Evolutionary conservation across 2,888 invertebrate genomes (phyloP).

Genomic region (Tridacna gigas): DNA sequence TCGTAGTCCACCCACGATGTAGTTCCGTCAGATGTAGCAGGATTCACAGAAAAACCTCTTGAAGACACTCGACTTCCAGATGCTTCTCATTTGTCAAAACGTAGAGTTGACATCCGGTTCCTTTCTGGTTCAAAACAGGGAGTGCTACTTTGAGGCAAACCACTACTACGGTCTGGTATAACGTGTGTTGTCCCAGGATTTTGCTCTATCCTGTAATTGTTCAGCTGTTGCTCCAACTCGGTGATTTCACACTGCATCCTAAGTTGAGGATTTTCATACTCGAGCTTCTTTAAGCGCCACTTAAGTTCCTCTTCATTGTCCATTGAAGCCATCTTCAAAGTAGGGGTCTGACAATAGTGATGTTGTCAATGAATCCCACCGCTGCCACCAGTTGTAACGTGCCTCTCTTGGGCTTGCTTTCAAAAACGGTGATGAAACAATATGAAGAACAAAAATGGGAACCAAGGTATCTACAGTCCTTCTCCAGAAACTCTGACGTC

Average conservation of each 20-base stretch:
- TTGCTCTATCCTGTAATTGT: background rate
- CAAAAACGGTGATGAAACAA: too few relatives aligned
- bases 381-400: slow-evolving; percentile 11
- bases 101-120: background rate
- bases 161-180: background rate
- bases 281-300: background rate
- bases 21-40: background rate
- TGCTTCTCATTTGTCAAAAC: background rate
- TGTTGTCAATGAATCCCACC: slow-evolving; percentile 10
- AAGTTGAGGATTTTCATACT: background rate
- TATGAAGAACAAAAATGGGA: too few relatives aligned
- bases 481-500: too few relatives aligned
- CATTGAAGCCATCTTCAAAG: slow-evolving; percentile 1
- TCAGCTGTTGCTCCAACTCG: background rate
- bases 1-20: slow-evolving; percentile 2
- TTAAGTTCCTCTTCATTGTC: background rate
- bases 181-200: background rate
- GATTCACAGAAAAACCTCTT: background rate
- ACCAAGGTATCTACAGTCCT: too few relatives aligned
- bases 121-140: background rate
- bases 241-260: background rate
- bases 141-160: background rate
- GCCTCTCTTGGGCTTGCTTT: background rate
- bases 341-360: slow-evolving; percentile 3
- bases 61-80: background rate